A percentile compares a stretch with the other conserved stretches of the same genome.
Conservation (phyloP, 30 jellyfish, hydroid and myxozoan genomes). For the Hydra vulgaris region DNA sequence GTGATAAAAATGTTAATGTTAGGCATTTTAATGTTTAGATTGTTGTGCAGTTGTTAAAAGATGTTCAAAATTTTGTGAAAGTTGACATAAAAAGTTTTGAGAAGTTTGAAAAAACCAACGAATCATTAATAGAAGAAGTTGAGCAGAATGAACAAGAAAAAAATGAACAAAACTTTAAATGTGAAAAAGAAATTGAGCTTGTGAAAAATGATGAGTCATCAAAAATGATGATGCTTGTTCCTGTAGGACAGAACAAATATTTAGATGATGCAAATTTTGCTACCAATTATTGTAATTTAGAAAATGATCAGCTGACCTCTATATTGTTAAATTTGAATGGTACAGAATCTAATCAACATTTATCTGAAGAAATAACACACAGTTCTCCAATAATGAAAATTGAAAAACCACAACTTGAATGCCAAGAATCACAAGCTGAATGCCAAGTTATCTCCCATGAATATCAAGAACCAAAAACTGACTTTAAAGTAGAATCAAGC, state of each 20-base stretch:
- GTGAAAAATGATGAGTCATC: too few relatives aligned
- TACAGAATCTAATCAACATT: too few relatives aligned
- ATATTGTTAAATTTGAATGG: too few relatives aligned
- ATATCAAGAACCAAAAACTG: not conserved
- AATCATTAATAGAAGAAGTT: not conserved
- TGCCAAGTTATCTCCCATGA: too few relatives aligned
- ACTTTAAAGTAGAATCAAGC: too few relatives aligned
- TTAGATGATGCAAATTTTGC: not conserved
- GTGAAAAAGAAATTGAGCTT: not conserved
- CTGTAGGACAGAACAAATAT: not conserved
- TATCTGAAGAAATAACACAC: not conserved
- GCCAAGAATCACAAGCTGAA: not conserved
- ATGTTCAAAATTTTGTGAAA: not conserved
- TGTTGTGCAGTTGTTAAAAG: slow-evolving; percentile 11
- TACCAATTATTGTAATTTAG: too few relatives aligned
- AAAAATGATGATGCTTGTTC: too few relatives aligned
- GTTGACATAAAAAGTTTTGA: not conserved
- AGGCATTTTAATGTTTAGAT: not conserved
- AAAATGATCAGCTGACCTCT: not conserved
- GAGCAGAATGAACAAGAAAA: not conserved
- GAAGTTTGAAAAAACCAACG: slow-evolving; percentile 2
- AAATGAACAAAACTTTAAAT: not conserved
- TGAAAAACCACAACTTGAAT: not conserved
- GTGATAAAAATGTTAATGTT: too few relatives aligned
- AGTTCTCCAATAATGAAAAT: not conserved